These are phyloP conservation scores for Anagrus nilaparvatae DNA, from an alignment of 1,140 invertebrate genomes.

Conservation along the genomic window DNA sequence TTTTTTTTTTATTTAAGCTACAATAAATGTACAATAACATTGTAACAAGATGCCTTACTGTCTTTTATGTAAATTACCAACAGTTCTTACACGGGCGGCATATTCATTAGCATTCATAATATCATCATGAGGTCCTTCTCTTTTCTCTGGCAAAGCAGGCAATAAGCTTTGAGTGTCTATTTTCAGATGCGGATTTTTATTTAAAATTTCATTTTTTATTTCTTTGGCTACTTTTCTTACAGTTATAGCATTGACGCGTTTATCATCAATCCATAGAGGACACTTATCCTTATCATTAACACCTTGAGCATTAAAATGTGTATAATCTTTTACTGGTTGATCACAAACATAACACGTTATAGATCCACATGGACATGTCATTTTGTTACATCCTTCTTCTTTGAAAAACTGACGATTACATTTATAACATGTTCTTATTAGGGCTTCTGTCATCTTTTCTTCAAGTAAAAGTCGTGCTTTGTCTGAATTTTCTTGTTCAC, in stretches of 20 bases:
- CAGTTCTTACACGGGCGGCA: too few relatives aligned
- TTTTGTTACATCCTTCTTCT: conserved; percentile 60
- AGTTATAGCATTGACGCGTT: conserved; percentile 33
- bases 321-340: conserved; percentile 46
- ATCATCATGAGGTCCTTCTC: conserved; percentile 20
- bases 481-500: conserved; percentile 49
- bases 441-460: conserved; percentile 54
- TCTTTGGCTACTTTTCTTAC: conserved; percentile 36
- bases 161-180: conserved; percentile 23
- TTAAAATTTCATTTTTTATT: conserved; percentile 29
- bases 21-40: too few relatives aligned
- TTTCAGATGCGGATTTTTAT: conserved; percentile 27
- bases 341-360: conserved; percentile 60
- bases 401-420: conserved; percentile 55
- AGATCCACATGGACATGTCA: conserved; percentile 57
- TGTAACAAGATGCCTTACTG: too few relatives aligned
- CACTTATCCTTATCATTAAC: conserved; percentile 21
- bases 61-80: too few relatives aligned
- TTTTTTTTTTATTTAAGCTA: too few relatives aligned
- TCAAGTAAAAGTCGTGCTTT: conserved; percentile 50
- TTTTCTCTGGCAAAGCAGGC: conserved; percentile 21
- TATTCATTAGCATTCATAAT: conserved; percentile 16
- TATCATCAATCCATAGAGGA: conserved; percentile 28
- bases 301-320: conserved; percentile 48
- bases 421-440: conserved; percentile 51